Evolutionary conservation across 2,888 invertebrate genomes (phyloP).

Genomic region (Epinotia bilunana): DNA sequence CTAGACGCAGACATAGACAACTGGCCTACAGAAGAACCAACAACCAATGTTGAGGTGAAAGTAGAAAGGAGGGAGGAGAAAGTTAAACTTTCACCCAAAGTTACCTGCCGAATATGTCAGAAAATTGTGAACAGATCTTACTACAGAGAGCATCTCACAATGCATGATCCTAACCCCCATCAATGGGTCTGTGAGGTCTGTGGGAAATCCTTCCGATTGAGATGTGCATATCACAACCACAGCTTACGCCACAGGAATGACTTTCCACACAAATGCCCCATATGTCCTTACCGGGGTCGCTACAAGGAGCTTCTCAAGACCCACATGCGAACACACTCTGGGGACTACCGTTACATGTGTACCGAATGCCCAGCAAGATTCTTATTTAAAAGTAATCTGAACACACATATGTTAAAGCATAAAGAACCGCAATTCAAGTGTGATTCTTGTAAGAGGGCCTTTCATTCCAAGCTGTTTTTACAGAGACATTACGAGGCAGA

Average conservation of each 20-base stretch:
- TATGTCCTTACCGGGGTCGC: slow-evolving; percentile 64
- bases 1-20: slow-evolving; percentile 33
- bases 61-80: slow-evolving; percentile 46
- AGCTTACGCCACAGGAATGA: slow-evolving; percentile 63
- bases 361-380: slow-evolving; percentile 69
- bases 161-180: slow-evolving; percentile 66
- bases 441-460: slow-evolving; percentile 65
- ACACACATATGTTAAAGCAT: slow-evolving; percentile 66
- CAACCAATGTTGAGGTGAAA: slow-evolving; percentile 43
- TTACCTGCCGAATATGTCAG: slow-evolving; percentile 60
- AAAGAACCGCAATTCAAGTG: slow-evolving; percentile 65
- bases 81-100: slow-evolving; percentile 54
- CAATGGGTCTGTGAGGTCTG: slow-evolving; percentile 70
- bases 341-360: slow-evolving; percentile 68
- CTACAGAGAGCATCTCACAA: slow-evolving; percentile 65
- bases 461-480: slow-evolving; percentile 61
- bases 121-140: slow-evolving; percentile 65
- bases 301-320: slow-evolving; percentile 63
- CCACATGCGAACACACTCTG: slow-evolving; percentile 66
- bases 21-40: slow-evolving; percentile 44
- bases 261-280: slow-evolving; percentile 65
- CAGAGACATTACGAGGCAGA: slow-evolving; percentile 66
- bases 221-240: slow-evolving; percentile 67
- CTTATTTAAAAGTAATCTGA: slow-evolving; percentile 68
- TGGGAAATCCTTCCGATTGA: slow-evolving; percentile 65